Percentiles rank a stretch among this genome's conserved stretches.
Evolutionary conservation across 2,888 invertebrate species (phyloP).

Genomic region (Helobdella robusta): DNA sequence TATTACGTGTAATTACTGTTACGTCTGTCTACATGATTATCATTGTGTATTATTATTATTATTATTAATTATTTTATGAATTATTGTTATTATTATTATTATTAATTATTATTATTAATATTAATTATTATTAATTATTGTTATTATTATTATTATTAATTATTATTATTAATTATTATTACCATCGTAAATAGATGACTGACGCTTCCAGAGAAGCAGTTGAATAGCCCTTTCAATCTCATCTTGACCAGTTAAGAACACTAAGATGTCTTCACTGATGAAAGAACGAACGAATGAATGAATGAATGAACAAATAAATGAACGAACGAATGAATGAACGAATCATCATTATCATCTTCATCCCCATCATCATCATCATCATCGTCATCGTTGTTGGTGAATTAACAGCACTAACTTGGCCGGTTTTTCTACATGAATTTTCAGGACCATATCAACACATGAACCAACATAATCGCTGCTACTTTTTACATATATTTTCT

Average conservation of each 20-base stretch:
- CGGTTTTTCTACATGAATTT: background rate
- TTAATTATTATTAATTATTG: slow-evolving; percentile 56
- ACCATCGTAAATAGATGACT: background rate
- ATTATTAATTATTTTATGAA: background rate
- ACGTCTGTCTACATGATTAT: no score
- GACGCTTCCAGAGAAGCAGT: slow-evolving; percentile 37
- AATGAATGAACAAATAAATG: no score
- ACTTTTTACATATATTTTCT: no score
- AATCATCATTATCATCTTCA: no score
- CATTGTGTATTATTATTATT: no score
- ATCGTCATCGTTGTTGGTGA: background rate
- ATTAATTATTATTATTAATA: background rate
- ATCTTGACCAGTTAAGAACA: slow-evolving; percentile 90
- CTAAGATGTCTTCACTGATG: slow-evolving; percentile 71
- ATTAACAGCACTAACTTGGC: slow-evolving; percentile 6
- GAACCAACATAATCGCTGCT: background rate
- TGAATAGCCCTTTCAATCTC: slow-evolving; percentile 67
- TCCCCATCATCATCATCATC: no score
- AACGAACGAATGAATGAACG: no score
- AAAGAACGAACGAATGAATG: no score
- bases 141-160: slow-evolving; percentile 35
- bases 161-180: background rate
- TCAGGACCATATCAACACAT: background rate
- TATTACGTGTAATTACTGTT: no score
- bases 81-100: slow-evolving; percentile 2